Evolutionary conservation across 2,113 vertebrate species (phyloP).

Genomic region (Laticauda colubrina): DNA sequence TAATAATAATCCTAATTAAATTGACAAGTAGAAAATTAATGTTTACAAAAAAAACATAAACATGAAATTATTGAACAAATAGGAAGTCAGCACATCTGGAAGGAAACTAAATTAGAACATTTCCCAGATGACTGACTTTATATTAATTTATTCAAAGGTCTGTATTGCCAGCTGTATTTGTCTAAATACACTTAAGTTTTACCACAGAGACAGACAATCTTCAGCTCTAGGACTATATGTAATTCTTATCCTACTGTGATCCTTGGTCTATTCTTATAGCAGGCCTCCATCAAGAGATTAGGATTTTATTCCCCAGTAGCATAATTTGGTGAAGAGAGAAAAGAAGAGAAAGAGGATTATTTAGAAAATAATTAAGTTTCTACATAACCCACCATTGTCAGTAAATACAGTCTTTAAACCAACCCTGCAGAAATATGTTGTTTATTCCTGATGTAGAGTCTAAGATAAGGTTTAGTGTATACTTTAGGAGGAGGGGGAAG

Average conservation of each 20-base stretch:
- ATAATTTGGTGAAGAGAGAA: neutral
- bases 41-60: neutral
- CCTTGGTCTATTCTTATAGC: neutral
- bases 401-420: neutral
- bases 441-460: neutral
- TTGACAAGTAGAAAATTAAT: neutral
- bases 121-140: neutral
- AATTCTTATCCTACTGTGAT: neutral
- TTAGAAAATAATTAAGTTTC: neutral
- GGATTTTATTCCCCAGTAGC: neutral
- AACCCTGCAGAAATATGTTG: neutral
- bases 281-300: neutral
- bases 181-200: neutral
- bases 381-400: neutral
- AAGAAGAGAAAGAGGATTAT: neutral
- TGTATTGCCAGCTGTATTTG: neutral
- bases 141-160: neutral
- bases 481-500: too few species aligned
- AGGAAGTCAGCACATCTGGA: neutral
- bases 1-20: neutral
- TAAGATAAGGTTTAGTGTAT: neutral
- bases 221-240: neutral
- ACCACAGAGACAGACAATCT: neutral
- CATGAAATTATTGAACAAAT: neutral
- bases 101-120: neutral